Conservation (phyloP, 2,888 invertebrate species). For the Lasius fuliginosus region DNA sequence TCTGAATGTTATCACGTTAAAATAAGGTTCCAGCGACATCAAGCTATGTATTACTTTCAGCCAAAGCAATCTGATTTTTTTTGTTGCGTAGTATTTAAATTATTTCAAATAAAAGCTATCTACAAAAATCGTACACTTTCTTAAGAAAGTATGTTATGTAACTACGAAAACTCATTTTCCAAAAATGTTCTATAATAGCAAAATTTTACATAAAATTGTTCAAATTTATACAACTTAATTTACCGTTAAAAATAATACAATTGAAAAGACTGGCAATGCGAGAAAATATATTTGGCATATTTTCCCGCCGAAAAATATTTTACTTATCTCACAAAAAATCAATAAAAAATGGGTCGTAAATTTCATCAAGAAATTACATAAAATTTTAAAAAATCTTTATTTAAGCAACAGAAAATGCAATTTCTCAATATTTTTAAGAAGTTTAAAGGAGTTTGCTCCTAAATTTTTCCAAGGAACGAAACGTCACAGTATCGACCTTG, state of each 20-base stretch:
- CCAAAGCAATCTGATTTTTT: slow-evolving; percentile 34
- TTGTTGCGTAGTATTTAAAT: slow-evolving; percentile 15
- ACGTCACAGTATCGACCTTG: slow-evolving; percentile 57
- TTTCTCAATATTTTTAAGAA: slow-evolving; percentile 18
- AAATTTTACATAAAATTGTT: neutral
- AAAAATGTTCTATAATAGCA: neutral
- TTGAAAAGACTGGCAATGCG: neutral
- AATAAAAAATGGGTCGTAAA: neutral
- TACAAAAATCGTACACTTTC: neutral
- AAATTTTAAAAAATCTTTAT: neutral
- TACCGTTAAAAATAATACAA: neutral
- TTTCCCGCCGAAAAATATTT: neutral
- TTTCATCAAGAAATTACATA: neutral
- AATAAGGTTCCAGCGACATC: neutral
- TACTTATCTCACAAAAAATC: neutral
- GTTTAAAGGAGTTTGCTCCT: neutral
- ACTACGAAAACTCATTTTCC: neutral
- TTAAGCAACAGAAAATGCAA: neutral
- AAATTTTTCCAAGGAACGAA: slow-evolving; percentile 14
- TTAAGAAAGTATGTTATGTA: slow-evolving; percentile 11
- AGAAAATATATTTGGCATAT: neutral
- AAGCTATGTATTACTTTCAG: neutral
- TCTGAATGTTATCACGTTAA: neutral
- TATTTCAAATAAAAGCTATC: neutral
- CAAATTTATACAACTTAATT: neutral